Conservation (phyloP, 2,797 vertebrate genomes). For the Helarctos malayanus region DNA sequence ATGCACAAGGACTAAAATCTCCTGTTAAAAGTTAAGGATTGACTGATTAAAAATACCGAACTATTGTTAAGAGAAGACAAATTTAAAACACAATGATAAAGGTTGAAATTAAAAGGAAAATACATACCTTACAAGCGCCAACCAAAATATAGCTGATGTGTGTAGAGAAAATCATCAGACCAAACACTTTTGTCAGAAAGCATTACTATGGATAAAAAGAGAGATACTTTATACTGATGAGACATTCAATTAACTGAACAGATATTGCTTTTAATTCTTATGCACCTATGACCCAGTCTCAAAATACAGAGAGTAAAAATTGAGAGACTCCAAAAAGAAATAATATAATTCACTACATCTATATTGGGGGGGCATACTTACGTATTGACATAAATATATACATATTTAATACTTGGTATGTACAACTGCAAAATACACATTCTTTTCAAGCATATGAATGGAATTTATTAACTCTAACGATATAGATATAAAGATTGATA, state of each 20-base stretch:
- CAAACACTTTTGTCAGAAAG: background rate
- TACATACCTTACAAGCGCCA: background rate
- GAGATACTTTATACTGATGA: slow-evolving; percentile 8
- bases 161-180: background rate
- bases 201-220: background rate
- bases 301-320: background rate
- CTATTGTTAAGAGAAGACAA: slow-evolving; percentile 30
- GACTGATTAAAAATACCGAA: background rate
- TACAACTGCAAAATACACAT: slow-evolving; percentile 32
- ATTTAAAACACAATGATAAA: slow-evolving; percentile 19
- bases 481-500: slow-evolving; percentile 8
- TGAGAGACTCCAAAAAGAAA: slow-evolving; percentile 50
- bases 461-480: slow-evolving; percentile 47
- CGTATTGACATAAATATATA: background rate
- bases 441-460: slow-evolving; percentile 45
- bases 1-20: slow-evolving; percentile 9
- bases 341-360: background rate
- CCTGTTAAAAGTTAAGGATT: slow-evolving; percentile 41
- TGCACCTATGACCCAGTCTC: background rate
- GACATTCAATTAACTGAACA: background rate
- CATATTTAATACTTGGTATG: background rate
- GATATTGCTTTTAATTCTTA: slow-evolving; percentile 31
- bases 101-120: slow-evolving; percentile 51
- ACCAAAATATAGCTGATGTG: slow-evolving; percentile 1
- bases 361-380: background rate